phyloP scores from a whole-genome alignment of 2,797 vertebrate species.

The Betta splendens region DNA sequence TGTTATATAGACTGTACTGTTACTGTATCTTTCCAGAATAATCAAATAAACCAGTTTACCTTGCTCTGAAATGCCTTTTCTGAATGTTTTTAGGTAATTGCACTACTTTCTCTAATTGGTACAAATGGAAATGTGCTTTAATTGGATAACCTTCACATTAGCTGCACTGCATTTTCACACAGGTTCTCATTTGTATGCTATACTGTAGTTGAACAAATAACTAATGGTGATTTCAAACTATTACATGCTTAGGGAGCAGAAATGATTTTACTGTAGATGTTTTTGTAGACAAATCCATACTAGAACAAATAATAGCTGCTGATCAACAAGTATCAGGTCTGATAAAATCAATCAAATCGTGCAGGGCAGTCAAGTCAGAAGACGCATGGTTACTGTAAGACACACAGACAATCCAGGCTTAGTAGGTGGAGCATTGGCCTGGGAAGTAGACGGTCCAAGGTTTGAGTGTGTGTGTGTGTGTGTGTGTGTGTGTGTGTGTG shows the following conservation, averaged over 20 bases:
- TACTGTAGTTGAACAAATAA: too few relatives aligned
- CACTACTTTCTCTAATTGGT: neutral
- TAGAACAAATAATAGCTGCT: conserved; percentile 25
- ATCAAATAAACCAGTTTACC: conserved; percentile 24
- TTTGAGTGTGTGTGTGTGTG: conserved; percentile 19
- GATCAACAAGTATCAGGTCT: conserved; percentile 51
- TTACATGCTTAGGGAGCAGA: too few relatives aligned
- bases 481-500: conserved; percentile 1
- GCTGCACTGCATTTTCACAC: neutral
- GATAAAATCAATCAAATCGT: conserved; percentile 56
- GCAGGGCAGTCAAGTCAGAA: conserved; percentile 38
- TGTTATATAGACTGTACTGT: too few relatives aligned
- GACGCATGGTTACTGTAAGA: conserved; percentile 49
- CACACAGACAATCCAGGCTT: conserved; percentile 39
- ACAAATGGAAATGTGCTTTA: neutral
- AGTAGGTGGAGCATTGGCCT: too few relatives aligned
- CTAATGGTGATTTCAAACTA: too few relatives aligned
- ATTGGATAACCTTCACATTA: neutral
- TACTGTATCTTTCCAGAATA: conserved; percentile 14
- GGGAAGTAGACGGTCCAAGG: too few relatives aligned
- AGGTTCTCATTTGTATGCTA: neutral
- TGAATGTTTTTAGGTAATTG: neutral
- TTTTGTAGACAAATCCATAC: conserved; percentile 23
- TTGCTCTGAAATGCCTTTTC: neutral
- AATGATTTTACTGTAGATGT: too few relatives aligned